phyloP scores from a whole-genome alignment of 2,113 vertebrate species.

The Thalassoma bifasciatum region DNA sequence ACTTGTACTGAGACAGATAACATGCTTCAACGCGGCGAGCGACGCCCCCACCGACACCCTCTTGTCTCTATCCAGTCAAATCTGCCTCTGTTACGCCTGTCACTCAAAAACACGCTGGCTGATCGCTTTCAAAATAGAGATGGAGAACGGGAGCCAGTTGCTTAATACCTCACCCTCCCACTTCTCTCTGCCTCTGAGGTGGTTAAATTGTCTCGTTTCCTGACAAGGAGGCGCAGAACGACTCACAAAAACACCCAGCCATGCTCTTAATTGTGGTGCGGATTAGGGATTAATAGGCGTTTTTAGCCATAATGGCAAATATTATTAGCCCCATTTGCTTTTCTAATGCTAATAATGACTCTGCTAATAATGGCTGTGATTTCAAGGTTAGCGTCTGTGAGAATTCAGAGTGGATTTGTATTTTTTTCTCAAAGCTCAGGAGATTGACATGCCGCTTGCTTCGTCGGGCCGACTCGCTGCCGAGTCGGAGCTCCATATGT shows the following conservation, averaged over 20 bases:
- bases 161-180: slow-evolving; percentile 75
- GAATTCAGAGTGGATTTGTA: slow-evolving; percentile 54
- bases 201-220: slow-evolving; percentile 67
- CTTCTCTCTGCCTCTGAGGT: slow-evolving; percentile 60
- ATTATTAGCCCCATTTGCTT: slow-evolving; percentile 83
- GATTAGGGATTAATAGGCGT: slow-evolving; percentile 86
- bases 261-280: slow-evolving; percentile 81
- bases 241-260: slow-evolving; percentile 72
- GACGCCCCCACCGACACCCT: slow-evolving; percentile 67
- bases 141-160: slow-evolving; percentile 72
- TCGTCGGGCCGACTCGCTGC: slow-evolving; percentile 55
- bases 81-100: slow-evolving; percentile 79
- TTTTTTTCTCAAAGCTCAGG: slow-evolving; percentile 58
- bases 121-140: slow-evolving; percentile 79
- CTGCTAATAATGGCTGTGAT: slow-evolving; percentile 78
- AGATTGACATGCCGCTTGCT: slow-evolving; percentile 71
- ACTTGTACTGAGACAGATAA: slow-evolving; percentile 79
- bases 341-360: slow-evolving; percentile 85
- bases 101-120: slow-evolving; percentile 75
- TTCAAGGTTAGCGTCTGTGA: slow-evolving; percentile 77
- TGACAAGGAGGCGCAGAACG: slow-evolving; percentile 68
- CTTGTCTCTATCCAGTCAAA: slow-evolving; percentile 82
- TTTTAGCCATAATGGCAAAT: slow-evolving; percentile 84
- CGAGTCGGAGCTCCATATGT: slow-evolving; percentile 71
- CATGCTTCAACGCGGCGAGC: slow-evolving; percentile 50